phyloP scores from a whole-genome alignment of 2,797 vertebrate species.

The Chaunax sp. region DNA sequence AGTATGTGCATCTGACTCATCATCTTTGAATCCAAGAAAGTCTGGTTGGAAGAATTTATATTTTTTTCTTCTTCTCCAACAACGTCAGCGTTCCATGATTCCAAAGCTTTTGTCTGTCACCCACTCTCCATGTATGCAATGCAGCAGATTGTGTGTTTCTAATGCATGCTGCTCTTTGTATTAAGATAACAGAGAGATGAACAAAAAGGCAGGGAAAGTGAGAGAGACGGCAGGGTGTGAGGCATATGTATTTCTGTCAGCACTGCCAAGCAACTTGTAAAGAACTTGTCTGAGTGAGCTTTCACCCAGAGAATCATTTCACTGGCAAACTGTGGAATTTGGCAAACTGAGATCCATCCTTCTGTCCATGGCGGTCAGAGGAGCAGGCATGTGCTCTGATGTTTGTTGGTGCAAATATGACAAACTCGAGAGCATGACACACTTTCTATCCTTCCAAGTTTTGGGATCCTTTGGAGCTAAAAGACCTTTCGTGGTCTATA shows the following conservation, averaged over 20 bases:
- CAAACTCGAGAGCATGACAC: neutral
- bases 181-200: slow-evolving; percentile 9
- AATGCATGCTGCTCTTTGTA: slow-evolving; percentile 16
- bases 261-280: slow-evolving; percentile 41
- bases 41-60: neutral
- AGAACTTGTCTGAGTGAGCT: slow-evolving; percentile 44
- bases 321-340: slow-evolving; percentile 29
- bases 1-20: too few relatives aligned
- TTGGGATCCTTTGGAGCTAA: neutral
- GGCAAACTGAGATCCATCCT: slow-evolving; percentile 16
- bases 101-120: neutral
- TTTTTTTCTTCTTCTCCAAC: neutral
- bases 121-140: neutral
- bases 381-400: neutral
- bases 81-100: too few relatives aligned
- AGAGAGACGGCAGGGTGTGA: slow-evolving; percentile 42
- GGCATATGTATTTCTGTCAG: slow-evolving; percentile 51
- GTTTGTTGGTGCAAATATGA: slow-evolving; percentile 3
- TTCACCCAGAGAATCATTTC: slow-evolving; percentile 38
- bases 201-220: slow-evolving; percentile 1
- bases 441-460: slow-evolving; percentile 1
- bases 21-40: too few relatives aligned
- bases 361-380: slow-evolving; percentile 17
- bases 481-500: slow-evolving; percentile 1
- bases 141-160: neutral